phyloP scores from a whole-genome alignment of 2,797 vertebrate genomes.

The Scomberomorus guttatus region DNA sequence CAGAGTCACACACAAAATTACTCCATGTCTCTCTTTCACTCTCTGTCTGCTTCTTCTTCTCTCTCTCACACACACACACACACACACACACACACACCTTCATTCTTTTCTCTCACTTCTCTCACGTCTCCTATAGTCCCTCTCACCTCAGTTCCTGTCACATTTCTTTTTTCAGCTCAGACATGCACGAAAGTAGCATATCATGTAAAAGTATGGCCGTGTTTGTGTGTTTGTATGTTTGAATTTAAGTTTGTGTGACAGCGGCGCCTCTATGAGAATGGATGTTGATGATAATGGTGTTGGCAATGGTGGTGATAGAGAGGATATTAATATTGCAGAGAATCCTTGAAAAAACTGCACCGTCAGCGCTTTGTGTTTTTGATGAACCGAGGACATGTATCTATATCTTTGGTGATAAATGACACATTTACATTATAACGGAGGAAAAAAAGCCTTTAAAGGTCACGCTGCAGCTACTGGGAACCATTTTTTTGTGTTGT shows the following conservation, averaged over 20 bases:
- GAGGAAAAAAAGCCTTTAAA: slow-evolving; percentile 56
- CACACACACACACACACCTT: not conserved
- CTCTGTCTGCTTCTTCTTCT: not conserved
- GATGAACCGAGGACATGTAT: slow-evolving; percentile 5
- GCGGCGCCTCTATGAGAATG: not conserved
- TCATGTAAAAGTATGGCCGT: not conserved
- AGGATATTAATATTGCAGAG: not conserved
- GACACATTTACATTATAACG: slow-evolving; percentile 45
- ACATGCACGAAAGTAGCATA: not conserved
- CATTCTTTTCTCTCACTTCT: not conserved
- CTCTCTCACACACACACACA: slow-evolving; percentile 15
- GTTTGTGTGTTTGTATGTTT: slow-evolving; percentile 11
- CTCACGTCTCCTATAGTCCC: slow-evolving; percentile 9
- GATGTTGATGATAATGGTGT: not conserved
- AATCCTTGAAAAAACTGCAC: not conserved
- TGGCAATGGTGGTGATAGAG: not conserved
- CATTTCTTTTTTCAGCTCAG: slow-evolving; percentile 25
- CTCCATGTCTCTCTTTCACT: slow-evolving; percentile 39
- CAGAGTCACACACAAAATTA: slow-evolving; percentile 69
- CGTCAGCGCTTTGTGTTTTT: slow-evolving; percentile 1
- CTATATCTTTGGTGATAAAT: slow-evolving; percentile 54
- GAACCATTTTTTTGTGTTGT: slow-evolving; percentile 20
- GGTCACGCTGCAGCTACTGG: slow-evolving; percentile 55
- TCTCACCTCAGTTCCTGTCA: slow-evolving; percentile 16
- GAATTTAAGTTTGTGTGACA: not conserved